phyloP scores from a whole-genome alignment of 2,797 vertebrate genomes.

The Pangasius krempfi region DNA sequence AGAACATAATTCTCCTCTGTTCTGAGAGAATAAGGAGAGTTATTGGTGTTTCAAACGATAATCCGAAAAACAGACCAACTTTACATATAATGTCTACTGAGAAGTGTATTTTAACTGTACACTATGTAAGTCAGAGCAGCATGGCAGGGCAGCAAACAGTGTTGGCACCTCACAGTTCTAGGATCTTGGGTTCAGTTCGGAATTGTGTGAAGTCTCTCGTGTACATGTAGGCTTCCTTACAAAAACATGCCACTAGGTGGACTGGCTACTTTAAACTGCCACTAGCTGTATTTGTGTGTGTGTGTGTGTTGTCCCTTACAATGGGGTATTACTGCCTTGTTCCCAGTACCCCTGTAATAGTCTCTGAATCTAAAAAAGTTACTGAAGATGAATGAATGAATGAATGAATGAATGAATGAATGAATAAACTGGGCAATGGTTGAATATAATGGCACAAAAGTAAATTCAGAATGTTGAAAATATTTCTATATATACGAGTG shows the following conservation, averaged over 20 bases:
- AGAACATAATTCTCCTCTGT: not conserved
- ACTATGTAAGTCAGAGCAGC: not conserved
- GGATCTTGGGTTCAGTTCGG: not conserved
- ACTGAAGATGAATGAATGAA: not conserved
- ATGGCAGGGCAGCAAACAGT: not conserved
- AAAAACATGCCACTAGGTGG: not conserved
- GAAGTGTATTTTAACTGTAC: not conserved
- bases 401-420: not conserved
- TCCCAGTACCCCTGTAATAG: not conserved
- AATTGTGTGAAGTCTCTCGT: not conserved
- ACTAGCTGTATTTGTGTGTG: not conserved
- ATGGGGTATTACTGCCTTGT: not conserved
- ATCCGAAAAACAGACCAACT: not conserved
- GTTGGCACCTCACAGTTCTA: not conserved
- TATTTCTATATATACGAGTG: too few species aligned
- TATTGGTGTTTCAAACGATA: not conserved
- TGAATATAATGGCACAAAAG: not conserved
- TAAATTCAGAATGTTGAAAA: not conserved
- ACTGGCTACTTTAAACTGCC: not conserved
- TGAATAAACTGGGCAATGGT: not conserved
- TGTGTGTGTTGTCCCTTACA: not conserved
- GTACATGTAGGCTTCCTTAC: not conserved
- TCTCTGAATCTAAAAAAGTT: not conserved
- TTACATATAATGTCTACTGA: not conserved
- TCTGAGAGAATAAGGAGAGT: not conserved